phyloP scores from a whole-genome alignment of 2,113 vertebrate genomes.

The Lampris incognitus region DNA sequence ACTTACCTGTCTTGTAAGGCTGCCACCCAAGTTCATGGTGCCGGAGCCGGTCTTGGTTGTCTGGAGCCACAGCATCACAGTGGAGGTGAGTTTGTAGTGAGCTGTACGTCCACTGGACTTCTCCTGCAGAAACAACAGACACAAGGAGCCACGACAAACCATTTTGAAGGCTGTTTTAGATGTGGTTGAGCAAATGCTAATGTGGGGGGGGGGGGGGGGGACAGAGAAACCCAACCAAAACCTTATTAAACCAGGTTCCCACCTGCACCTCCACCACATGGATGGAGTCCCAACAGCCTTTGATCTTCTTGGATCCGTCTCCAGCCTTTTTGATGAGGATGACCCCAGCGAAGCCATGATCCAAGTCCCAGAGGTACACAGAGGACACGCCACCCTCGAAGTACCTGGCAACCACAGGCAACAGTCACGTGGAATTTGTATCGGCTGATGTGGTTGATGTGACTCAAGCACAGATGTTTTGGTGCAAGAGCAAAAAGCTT shows the following conservation, averaged over 20 bases:
- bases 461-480: neutral
- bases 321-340: slow-evolving; percentile 99
- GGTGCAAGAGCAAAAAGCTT: neutral
- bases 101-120: slow-evolving; percentile 98
- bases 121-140: slow-evolving; percentile 81
- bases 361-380: slow-evolving; percentile 99
- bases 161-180: neutral
- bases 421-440: slow-evolving; percentile 5
- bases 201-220: neutral
- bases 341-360: slow-evolving; percentile 98
- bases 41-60: slow-evolving; percentile 97
- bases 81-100: slow-evolving; percentile 99
- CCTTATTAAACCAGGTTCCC: slow-evolving; percentile 27
- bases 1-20: slow-evolving; percentile 96
- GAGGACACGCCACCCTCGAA: slow-evolving; percentile 99
- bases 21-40: slow-evolving; percentile 98
- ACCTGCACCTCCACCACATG: slow-evolving; percentile 99
- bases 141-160: neutral
- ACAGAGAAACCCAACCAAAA: neutral
- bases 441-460: neutral
- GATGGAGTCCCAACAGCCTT: slow-evolving; percentile 99
- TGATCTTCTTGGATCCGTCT: slow-evolving; percentile 99
- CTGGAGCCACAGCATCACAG: slow-evolving; percentile 99
- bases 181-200: too few relatives aligned
- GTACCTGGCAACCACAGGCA: slow-evolving; percentile 84